phyloP scores from a whole-genome alignment of 2,888 invertebrate species.

The Odontothrips loti region DNA sequence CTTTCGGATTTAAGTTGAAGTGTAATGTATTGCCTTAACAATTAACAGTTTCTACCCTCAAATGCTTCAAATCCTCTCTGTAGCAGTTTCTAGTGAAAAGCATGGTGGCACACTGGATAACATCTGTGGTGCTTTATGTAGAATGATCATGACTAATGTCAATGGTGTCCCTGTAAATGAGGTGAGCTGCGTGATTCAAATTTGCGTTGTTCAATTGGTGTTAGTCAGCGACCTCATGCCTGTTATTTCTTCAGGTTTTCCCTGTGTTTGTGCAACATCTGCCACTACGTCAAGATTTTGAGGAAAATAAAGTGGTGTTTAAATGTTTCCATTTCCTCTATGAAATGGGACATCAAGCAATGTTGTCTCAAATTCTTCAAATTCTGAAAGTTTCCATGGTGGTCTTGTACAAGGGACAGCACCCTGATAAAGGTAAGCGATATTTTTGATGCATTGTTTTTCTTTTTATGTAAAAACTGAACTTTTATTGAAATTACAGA shows the following conservation, averaged over 20 bases:
- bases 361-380: constrained; percentile 52
- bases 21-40: constrained; percentile 39
- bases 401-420: constrained; percentile 53
- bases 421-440: constrained; percentile 52
- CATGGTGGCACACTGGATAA: constrained; percentile 67
- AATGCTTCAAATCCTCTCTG: constrained; percentile 63
- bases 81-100: constrained; percentile 60
- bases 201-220: neutral
- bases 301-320: constrained; percentile 67
- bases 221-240: constrained; percentile 21
- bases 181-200: constrained; percentile 45
- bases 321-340: constrained; percentile 62
- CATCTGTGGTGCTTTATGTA: constrained; percentile 70
- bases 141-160: constrained; percentile 64
- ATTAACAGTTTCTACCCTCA: constrained; percentile 56
- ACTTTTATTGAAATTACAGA: constrained; percentile 46
- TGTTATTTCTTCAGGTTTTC: constrained; percentile 52
- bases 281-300: constrained; percentile 68
- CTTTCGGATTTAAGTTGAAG: neutral
- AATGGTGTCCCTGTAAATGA: constrained; percentile 63
- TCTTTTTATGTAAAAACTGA: constrained; percentile 27
- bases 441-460: constrained; percentile 38
- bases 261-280: constrained; percentile 66
- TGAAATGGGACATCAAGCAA: constrained; percentile 55
- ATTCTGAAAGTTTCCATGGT: constrained; percentile 55